phyloP scores from a whole-genome alignment of 2,113 vertebrate genomes.

The Chaetura pelagica region DNA sequence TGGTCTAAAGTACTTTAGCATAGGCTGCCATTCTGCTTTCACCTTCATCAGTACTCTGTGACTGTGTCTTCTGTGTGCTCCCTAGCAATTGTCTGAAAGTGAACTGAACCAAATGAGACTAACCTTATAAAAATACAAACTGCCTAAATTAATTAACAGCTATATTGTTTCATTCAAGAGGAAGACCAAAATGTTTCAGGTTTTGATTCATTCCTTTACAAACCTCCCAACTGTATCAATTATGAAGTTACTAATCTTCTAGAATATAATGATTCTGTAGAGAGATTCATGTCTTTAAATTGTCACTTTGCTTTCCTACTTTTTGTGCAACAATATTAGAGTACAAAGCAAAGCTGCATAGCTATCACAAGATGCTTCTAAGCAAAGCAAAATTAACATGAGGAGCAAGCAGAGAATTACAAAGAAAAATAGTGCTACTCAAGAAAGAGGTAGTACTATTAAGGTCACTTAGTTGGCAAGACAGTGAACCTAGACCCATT shows the following conservation, averaged over 20 bases:
- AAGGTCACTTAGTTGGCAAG: conserved; percentile 3
- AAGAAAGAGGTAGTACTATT: conserved; percentile 18
- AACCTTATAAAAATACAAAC: not conserved
- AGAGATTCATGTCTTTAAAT: not conserved
- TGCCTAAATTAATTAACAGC: not conserved
- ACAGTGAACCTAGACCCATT: conserved; percentile 17
- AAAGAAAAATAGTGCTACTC: conserved; percentile 21
- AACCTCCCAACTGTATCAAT: not conserved
- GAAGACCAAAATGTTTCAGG: not conserved
- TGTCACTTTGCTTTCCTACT: not conserved
- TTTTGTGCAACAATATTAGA: not conserved
- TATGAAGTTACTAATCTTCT: not conserved
- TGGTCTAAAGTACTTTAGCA: not conserved
- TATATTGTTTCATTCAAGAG: not conserved
- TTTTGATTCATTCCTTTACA: not conserved
- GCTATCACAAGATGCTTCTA: conserved; percentile 7
- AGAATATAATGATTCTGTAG: not conserved
- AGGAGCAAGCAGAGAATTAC: conserved; percentile 13
- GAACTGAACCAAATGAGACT: not conserved
- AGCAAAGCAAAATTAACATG: conserved; percentile 16
- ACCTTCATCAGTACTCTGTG: not conserved
- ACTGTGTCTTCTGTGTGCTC: not conserved
- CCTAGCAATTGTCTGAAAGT: not conserved
- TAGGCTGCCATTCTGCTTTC: not conserved
- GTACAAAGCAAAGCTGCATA: not conserved